A percentile compares a stretch with the other conserved stretches of the same genome.
Conservation (phyloP, 2,797 vertebrate genomes). For the Salmo trutta region DNA sequence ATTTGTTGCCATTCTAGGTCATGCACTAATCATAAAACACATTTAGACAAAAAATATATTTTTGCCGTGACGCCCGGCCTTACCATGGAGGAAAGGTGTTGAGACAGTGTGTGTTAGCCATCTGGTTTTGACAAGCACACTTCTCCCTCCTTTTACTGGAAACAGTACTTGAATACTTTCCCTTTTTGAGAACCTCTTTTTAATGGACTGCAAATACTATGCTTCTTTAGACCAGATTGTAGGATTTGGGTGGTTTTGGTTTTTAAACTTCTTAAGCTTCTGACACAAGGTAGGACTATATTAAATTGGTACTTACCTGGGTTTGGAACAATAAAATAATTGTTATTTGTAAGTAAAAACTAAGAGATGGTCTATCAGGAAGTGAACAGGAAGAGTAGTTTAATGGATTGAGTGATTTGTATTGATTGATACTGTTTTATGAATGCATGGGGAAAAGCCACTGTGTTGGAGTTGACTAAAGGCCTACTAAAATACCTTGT, state of each 20-base stretch:
- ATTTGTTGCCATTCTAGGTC: too few relatives aligned
- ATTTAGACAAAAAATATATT: too few relatives aligned
- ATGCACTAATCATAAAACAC: too few relatives aligned
- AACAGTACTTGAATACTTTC: slow-evolving; percentile 52
- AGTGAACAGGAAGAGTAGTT: slow-evolving; percentile 11
- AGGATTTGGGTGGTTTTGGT: slow-evolving; percentile 7
- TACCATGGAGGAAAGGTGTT: neutral
- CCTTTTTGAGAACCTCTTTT: slow-evolving; percentile 9
- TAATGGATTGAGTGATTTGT: slow-evolving; percentile 18
- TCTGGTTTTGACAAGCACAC: slow-evolving; percentile 1
- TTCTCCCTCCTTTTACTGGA: slow-evolving; percentile 31
- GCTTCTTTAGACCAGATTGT: neutral
- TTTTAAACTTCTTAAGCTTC: slow-evolving; percentile 18
- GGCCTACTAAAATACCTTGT: slow-evolving; percentile 30
- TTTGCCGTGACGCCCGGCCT: too few relatives aligned
- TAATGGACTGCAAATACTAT: slow-evolving; percentile 31
- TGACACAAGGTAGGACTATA: slow-evolving; percentile 6
- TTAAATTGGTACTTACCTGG: slow-evolving; percentile 59
- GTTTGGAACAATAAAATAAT: slow-evolving; percentile 48
- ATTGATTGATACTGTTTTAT: slow-evolving; percentile 39
- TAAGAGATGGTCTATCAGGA: slow-evolving; percentile 17
- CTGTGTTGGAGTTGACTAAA: slow-evolving; percentile 34
- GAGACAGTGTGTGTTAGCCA: neutral
- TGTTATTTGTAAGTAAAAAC: slow-evolving; percentile 13
- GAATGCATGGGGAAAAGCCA: slow-evolving; percentile 39